Evolutionary conservation across 1,140 invertebrate species (phyloP).

Genomic region (Araneus ventricosus): DNA sequence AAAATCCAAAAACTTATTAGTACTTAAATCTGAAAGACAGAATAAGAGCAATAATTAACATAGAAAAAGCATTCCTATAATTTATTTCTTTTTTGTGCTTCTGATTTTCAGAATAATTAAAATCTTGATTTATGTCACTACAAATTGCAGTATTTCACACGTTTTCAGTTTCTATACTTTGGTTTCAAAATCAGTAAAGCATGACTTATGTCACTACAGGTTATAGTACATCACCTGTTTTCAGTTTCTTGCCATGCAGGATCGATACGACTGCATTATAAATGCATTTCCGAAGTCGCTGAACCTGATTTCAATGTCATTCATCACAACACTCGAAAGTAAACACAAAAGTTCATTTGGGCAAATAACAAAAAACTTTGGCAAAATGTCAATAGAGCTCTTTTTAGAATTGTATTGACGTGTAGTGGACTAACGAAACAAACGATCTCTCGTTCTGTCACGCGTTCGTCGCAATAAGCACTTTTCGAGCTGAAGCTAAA

Average conservation of each 20-base stretch:
- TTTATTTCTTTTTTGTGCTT: too few species aligned
- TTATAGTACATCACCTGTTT: not conserved
- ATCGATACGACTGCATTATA: not conserved
- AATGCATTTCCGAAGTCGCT: conserved; percentile 32
- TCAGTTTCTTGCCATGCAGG: not conserved
- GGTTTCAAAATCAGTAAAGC: not conserved
- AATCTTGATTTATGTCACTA: too few species aligned
- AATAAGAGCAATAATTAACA: too few species aligned
- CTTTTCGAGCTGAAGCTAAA: not conserved
- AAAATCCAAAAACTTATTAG: too few species aligned
- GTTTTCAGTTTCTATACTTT: too few species aligned
- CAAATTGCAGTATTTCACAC: too few species aligned
- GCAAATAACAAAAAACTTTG: not conserved
- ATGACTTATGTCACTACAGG: not conserved
- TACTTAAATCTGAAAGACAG: too few species aligned
- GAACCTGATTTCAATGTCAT: not conserved
- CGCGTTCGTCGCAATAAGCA: too few species aligned
- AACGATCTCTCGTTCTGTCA: not conserved
- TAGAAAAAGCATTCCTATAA: too few species aligned
- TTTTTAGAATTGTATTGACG: not conserved
- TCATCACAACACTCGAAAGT: not conserved
- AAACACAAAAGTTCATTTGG: conserved; percentile 48
- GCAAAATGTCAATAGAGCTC: not conserved
- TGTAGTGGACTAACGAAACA: not conserved
- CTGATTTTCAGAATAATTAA: too few species aligned